Evolutionary conservation across 2,888 invertebrate species (phyloP), one percentile per base, ranked within the genome.

Genomic region (Tenthredo mesomela): DNA sequence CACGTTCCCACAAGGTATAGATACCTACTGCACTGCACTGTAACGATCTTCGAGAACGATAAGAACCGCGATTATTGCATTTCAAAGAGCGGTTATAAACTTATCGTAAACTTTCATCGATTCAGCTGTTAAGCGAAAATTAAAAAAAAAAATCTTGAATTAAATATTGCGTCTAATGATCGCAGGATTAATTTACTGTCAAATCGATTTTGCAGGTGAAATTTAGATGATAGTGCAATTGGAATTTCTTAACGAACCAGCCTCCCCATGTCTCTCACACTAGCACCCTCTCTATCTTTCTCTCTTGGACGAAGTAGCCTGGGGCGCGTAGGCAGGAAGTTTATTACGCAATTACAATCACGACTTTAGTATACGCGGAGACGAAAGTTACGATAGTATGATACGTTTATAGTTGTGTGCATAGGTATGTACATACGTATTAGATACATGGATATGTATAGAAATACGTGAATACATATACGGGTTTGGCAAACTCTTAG

Each of bases 331-430:
- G 61, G 78, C 61, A 80, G 78, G 33, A 25, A 80, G 80, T 80
- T 80, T 80, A 80, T 80, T 80, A 80, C 80, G 80, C 80, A 80
- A 80, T 80, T 80, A 80, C 80, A 80, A 80, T 80, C 80, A 61
- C 58, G 61, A 80, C 58, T 80, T 80, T 80, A 80, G 58, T 80
- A 80, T 61, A 80, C 40, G 80, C 40, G 40, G 61, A 80, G 58
- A 80, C 80, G 58, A 80, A 80, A 80, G 80, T 80, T 80, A 80
- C 80, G 80, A 80, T 25, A 40, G 80, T 80, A 37, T 33, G 21
- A 80, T 58, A 37, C 61, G 40, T 37, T 25, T 33, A 47, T 25
- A 47, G 54, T n/a, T 4, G 61, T 29, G 37, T 37, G 37, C 0
- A 2, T 33, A 54, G n/a, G n/a, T 5, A 73, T n/a, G 43, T n/a